Base-by-base conservation (phyloP, 2,113 vertebrate genomes). In the Zosterops pallidus region DNA sequence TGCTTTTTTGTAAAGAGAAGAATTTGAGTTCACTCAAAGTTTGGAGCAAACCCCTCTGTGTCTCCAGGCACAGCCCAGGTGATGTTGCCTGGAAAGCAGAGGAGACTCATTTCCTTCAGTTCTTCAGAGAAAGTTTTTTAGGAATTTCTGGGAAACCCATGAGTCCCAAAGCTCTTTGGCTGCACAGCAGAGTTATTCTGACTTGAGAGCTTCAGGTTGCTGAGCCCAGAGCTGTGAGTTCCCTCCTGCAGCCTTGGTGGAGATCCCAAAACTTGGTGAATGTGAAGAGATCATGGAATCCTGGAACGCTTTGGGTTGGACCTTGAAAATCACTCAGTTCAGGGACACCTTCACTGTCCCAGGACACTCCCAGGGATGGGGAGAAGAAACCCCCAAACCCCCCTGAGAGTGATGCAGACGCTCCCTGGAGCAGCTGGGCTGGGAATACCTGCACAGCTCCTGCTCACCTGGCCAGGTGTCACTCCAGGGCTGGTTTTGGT, bases 141-240 rank as follows among this genome's bases (percentile, higher is more conserved):
- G 50, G 42, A 39, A 5, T 6, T 18, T 12, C 12, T 47, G 68
- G 69, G 49, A 28, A 55, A n/a, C 24, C 60, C 56, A 7, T 0
- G 6, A 31, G n/a, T 22, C 28, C 50, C 60, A 29, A 1, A 84
- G 52, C 57, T 37, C 83, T 22, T 21, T 5, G 20, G 56, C 75
- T 83, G 70, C 65, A 5, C 39, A 7, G 56, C 0, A 5, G 62
- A 49, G 33, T 59, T 37, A n/a, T 4, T 18, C 0, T 31, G 3
- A 15, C 50, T 24, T 24, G 37, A 47, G 59, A 65, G 68, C 28
- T 49, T 86, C n/a, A 47, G 56, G 50, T 50, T 53, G 6, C 2
- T 14, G 33, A 4, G 35, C 49, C 11, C 41, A 3, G n/a, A 8
- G 5, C 55, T 12, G 0, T 7, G 19, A 14, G 26, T 26, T 65